Evolutionary conservation across 2,888 invertebrate species (phyloP).

Genomic region (Geotrupes spiniger): DNA sequence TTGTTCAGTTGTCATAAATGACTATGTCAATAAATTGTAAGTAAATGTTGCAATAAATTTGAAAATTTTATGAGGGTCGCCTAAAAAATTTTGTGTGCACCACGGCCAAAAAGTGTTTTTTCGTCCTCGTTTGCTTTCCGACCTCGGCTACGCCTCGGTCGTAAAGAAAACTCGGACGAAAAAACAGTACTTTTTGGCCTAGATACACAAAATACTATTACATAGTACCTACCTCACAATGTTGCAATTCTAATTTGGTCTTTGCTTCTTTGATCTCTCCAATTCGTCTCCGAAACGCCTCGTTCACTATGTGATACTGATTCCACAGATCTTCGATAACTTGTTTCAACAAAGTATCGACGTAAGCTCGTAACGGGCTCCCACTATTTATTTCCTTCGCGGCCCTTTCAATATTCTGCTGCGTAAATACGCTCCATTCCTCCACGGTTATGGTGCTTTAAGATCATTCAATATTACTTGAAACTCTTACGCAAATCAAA

Average conservation of each 20-base stretch:
- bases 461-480: no score
- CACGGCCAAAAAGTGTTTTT: no score
- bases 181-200: no score
- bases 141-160: no score
- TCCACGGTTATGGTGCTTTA: constrained; percentile 56
- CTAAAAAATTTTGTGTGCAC: no score
- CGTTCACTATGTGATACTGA: constrained; percentile 74
- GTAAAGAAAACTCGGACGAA: no score
- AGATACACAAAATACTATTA: no score
- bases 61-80: no score
- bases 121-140: no score
- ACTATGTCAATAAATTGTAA: no score
- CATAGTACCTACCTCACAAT: constrained; percentile 62
- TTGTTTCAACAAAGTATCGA: constrained; percentile 79
- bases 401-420: constrained; percentile 66
- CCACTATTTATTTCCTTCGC: constrained; percentile 74
- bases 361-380: constrained; percentile 69
- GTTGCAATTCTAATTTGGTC: constrained; percentile 77
- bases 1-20: no score
- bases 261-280: constrained; percentile 76
- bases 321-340: constrained; percentile 75
- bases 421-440: constrained; percentile 75
- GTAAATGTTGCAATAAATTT: no score
- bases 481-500: background rate
- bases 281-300: constrained; percentile 73